phyloP scores from a whole-genome alignment of 2,888 invertebrate genomes.

The Eulithis prunata region DNA sequence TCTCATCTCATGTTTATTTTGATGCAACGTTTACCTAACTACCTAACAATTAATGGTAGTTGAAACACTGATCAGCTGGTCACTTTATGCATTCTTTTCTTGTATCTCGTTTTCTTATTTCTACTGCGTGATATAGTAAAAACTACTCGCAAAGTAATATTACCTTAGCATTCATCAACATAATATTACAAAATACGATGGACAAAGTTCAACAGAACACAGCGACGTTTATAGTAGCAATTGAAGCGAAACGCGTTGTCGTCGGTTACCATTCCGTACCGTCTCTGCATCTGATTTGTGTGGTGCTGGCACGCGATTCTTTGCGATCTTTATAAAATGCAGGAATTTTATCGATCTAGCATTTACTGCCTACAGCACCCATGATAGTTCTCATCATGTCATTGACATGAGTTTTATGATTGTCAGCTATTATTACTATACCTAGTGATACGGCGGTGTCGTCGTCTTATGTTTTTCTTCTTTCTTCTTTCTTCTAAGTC shows the following conservation, averaged over 20 bases:
- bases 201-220: constrained; percentile 22
- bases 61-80: neutral
- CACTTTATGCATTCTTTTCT: neutral
- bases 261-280: constrained; percentile 60
- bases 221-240: constrained; percentile 39
- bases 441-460: neutral
- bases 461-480: neutral
- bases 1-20: neutral
- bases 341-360: constrained; percentile 57
- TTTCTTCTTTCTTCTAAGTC: too few relatives aligned
- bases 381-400: neutral
- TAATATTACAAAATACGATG: constrained; percentile 8
- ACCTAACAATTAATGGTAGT: neutral
- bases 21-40: neutral
- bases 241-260: constrained; percentile 54
- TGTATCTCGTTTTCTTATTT: neutral
- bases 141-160: neutral
- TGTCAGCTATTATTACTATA: neutral
- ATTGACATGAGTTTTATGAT: constrained; percentile 1
- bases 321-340: constrained; percentile 44
- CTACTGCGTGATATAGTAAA: neutral
- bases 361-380: constrained; percentile 11
- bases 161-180: constrained; percentile 1
- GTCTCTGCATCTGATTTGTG: constrained; percentile 63
- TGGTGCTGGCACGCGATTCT: constrained; percentile 60